These are phyloP conservation scores for Epistrophe grossulariae DNA, from an alignment of 2,888 invertebrate species.

Conservation along the genomic window DNA sequence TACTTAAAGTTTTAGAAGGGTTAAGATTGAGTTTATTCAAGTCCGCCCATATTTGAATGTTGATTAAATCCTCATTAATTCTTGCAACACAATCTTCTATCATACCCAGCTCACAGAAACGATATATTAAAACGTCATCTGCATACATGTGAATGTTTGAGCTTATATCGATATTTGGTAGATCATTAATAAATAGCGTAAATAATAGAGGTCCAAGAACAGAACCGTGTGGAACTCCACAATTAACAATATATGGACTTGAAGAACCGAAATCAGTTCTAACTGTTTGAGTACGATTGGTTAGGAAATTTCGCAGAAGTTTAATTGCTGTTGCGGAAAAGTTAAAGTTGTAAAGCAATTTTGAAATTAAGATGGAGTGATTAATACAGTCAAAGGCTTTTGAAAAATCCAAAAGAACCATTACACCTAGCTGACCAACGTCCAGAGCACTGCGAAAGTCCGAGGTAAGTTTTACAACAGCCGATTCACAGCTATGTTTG, in stretches of 20 bases:
- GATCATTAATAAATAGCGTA: background rate
- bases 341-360: background rate
- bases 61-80: background rate
- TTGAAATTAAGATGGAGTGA: background rate
- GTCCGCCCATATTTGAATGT: background rate
- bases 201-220: background rate
- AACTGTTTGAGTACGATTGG: background rate
- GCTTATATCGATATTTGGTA: background rate
- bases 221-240: background rate
- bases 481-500: background rate
- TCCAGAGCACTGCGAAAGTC: background rate
- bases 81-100: background rate
- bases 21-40: background rate
- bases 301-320: background rate
- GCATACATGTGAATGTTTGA: background rate
- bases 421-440: too few relatives aligned
- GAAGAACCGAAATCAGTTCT: background rate
- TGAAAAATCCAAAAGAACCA: too few relatives aligned
- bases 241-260: background rate
- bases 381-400: background rate
- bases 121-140: background rate
- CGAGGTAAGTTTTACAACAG: background rate
- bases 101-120: background rate
- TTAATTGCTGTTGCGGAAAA: background rate
- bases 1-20: background rate